Base-by-base conservation (phyloP, 2,113 vertebrate genomes). In the Halichoeres trimaculatus region DNA sequence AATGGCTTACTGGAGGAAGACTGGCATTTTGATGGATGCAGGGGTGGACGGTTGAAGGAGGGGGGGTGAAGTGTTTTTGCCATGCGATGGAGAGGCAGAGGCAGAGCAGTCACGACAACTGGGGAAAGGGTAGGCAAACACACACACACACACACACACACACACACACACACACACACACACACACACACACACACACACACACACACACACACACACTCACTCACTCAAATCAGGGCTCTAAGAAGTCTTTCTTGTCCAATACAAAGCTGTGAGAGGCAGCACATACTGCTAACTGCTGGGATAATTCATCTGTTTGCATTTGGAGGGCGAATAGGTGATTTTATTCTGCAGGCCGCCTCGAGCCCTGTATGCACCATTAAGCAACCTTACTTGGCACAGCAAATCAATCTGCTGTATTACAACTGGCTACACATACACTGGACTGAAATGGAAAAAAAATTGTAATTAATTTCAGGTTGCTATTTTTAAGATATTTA, bases 11-110 rank as follows among this genome's bases (percentile, higher is more conserved):
- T 69, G 58, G 71, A 89, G 89, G 90, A 90, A 83, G 87, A 92
- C 81, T 91, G 90, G 75, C 88, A 89, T 74, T 35, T 85, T 88
- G 89, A 90, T 79, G 70, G 77, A 91, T 88, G 74, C 67, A 74
- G 47, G 20, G 55, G 60, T 74, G 78, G 70, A 73, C 0, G 10
- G 35, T 43, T n/a, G 19, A 34, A 30, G 23, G 14, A 19, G 9
- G 38, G n/a, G 40, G 22, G 30, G 17, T 10, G 75, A 22, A 64
- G 20, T 62, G 66, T 51, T 61, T 61, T 12, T 1, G 2, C 40
- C 17, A 4, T 45, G 16, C 43, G 7, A 45, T 45, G 16, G 16
- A 50, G 50, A 50, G 50, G 66, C 64, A 40, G 53, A 72, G 54
- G 65, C 53, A n/a, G 36, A 61, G 30, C 54, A 83, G 78, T 88